Percentiles rank a stretch among this genome's conserved stretches.
These are phyloP conservation scores for Pungitius pungitius DNA, from an alignment of 2,113 vertebrate species.

Conservation along the genomic window DNA sequence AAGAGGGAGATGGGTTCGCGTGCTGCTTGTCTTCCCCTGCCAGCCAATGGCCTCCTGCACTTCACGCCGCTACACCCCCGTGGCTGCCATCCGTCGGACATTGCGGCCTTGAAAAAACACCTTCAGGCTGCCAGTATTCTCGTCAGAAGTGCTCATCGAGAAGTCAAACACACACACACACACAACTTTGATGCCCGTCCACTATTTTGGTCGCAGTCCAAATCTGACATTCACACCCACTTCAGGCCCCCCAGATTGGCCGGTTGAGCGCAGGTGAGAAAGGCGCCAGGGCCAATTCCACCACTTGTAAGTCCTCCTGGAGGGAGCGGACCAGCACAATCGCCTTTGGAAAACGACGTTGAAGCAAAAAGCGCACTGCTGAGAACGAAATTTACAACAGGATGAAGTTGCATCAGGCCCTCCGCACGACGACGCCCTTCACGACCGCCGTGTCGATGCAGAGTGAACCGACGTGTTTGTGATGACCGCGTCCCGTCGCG, in stretches of 20 bases:
- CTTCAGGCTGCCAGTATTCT: constrained; percentile 8
- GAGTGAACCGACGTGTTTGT: no score
- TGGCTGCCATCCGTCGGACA: constrained; percentile 17
- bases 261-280: not conserved
- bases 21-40: constrained; percentile 41
- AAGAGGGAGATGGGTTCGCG: constrained; percentile 28
- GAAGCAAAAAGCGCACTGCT: no score
- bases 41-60: constrained; percentile 48
- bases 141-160: not conserved
- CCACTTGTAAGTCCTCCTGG: no score
- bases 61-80: constrained; percentile 38
- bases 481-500: not conserved
- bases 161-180: not conserved
- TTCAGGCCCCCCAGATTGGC: not conserved
- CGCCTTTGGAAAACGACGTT: no score
- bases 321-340: not conserved
- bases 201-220: not conserved
- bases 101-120: constrained; percentile 29
- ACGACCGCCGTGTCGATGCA: no score
- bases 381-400: no score
- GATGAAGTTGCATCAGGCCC: no score
- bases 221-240: not conserved
- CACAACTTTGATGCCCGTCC: not conserved
- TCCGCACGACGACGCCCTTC: no score
- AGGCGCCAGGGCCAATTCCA: not conserved